A percentile compares a stretch with the other conserved stretches of the same genome.
phyloP scores from a whole-genome alignment of 2,113 vertebrate species.

The Pitta sordida region DNA sequence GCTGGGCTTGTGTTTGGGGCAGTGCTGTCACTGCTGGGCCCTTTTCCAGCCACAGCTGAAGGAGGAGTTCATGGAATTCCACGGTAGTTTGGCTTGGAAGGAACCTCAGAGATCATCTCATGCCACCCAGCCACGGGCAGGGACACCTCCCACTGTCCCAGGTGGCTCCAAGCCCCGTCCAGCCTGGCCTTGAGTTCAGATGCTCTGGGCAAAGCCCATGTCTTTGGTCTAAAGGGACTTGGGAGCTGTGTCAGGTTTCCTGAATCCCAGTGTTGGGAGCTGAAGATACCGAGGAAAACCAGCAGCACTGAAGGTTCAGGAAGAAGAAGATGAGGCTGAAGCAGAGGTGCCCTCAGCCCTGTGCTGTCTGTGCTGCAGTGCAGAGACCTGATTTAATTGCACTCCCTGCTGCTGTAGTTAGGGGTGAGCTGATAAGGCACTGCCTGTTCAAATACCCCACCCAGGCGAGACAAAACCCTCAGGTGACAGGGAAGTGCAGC shows the following conservation, averaged over 20 bases:
- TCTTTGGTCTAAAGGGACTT: background rate
- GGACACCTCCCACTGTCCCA: background rate
- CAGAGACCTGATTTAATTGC: background rate
- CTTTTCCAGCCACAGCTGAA: background rate
- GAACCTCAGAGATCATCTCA: background rate
- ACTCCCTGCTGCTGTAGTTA: background rate
- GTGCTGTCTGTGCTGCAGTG: background rate
- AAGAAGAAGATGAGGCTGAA: background rate
- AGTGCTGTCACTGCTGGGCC: background rate
- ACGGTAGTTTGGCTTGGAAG: background rate
- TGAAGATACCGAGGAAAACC: background rate
- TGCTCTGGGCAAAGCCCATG: fast-evolving
- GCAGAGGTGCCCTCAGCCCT: background rate
- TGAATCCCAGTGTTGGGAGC: background rate
- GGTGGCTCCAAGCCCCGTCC: background rate
- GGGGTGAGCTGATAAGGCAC: background rate
- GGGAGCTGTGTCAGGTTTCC: background rate
- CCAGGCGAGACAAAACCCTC: background rate
- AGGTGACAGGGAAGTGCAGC: no score
- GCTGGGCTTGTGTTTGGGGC: background rate
- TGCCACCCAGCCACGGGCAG: background rate
- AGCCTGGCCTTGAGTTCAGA: background rate
- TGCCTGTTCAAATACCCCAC: background rate
- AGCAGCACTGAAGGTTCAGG: background rate
- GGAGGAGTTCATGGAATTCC: background rate